Conservation (phyloP, 2,113 vertebrate genomes). For the Callipepla squamata region DNA sequence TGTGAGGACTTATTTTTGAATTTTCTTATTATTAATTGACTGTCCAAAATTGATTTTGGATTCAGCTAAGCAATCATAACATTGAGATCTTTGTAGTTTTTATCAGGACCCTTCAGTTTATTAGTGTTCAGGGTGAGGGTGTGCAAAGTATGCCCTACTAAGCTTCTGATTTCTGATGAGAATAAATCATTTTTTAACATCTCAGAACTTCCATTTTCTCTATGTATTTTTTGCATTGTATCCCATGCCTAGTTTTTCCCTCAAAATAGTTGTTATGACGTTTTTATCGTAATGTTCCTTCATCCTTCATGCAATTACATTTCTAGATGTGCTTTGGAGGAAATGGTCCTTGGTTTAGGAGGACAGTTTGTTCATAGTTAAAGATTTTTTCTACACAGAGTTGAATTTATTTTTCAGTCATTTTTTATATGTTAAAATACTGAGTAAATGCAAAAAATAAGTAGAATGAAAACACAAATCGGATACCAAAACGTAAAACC, state of each 20-base stretch:
- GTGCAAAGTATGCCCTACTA: background rate
- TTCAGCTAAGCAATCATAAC: background rate
- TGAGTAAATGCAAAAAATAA: background rate
- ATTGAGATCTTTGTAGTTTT: background rate
- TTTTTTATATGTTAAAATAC: background rate
- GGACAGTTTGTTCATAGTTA: background rate
- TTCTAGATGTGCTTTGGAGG: background rate
- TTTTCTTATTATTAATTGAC: background rate
- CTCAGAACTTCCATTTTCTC: background rate
- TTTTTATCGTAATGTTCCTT: background rate
- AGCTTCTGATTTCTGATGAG: background rate
- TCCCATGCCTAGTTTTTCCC: background rate
- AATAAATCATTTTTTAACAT: background rate
- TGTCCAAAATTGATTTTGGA: background rate
- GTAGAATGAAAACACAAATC: background rate
- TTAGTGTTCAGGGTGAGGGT: background rate
- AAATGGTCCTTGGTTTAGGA: background rate
- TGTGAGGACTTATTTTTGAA: background rate
- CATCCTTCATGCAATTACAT: background rate
- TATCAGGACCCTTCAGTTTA: background rate
- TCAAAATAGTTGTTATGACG: rapidly evolving
- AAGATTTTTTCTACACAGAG: background rate
- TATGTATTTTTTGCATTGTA: background rate
- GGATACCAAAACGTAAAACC: conserved; percentile 2
- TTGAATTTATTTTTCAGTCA: background rate